Evolutionary conservation across 2,113 vertebrate genomes (phyloP).

Genomic region (Strix aluco): DNA sequence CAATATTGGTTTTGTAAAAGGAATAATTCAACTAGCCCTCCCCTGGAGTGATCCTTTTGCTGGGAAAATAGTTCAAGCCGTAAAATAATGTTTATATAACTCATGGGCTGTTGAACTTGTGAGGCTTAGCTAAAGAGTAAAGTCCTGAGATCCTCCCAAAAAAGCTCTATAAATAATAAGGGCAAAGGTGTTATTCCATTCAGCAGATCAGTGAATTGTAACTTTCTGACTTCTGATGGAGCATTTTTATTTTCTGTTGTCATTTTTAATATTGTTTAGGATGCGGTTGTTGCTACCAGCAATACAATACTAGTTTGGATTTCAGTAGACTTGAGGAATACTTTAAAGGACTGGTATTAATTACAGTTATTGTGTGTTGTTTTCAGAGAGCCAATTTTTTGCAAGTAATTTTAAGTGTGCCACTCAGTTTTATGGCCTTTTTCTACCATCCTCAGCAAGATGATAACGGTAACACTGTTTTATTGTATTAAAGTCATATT

Average conservation of each 20-base stretch:
- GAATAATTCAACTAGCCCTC: neutral
- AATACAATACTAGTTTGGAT: neutral
- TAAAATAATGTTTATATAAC: conserved; percentile 58
- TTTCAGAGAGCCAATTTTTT: neutral
- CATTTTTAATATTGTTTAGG: neutral
- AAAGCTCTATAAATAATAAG: conserved; percentile 12
- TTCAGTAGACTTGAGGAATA: neutral
- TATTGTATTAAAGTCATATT: neutral
- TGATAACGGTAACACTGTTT: neutral
- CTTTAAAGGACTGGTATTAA: conserved; percentile 36
- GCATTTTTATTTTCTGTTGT: neutral
- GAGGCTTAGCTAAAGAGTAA: conserved; percentile 42
- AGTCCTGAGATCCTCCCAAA: conserved; percentile 26
- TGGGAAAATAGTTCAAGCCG: conserved; percentile 26
- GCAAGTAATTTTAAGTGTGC: neutral
- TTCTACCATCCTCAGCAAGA: neutral
- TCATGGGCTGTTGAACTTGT: conserved; percentile 48
- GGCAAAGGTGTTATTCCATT: conserved; percentile 17
- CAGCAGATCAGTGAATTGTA: neutral
- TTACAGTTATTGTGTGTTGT: conserved; percentile 19
- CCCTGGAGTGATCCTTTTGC: neutral
- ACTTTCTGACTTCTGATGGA: neutral
- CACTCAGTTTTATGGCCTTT: neutral
- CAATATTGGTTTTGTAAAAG: neutral
- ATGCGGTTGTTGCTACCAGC: neutral